Percentiles rank a stretch among this genome's conserved stretches.
phyloP scores from a whole-genome alignment of 2,888 invertebrate species.

The Corbicula japonica region DNA sequence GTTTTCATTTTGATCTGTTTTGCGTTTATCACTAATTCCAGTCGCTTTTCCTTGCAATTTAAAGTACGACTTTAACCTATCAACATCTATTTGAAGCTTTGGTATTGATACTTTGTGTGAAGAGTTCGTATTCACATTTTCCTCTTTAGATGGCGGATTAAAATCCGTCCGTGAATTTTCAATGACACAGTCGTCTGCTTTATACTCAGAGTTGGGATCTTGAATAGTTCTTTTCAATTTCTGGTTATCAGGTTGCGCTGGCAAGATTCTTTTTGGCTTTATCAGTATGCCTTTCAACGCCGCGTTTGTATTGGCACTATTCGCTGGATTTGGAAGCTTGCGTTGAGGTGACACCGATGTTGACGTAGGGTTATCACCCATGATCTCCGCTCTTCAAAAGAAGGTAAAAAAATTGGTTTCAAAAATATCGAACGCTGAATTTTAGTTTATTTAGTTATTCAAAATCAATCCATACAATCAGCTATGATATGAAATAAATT shows the following conservation, averaged over 20 bases:
- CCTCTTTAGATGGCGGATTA: constrained; percentile 16
- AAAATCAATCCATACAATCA: too few relatives aligned
- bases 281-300: constrained; percentile 64
- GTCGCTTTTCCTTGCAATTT: constrained; percentile 38
- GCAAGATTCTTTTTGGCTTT: constrained; percentile 65
- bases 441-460: too few relatives aligned
- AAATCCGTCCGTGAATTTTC: constrained; percentile 31
- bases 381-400: constrained; percentile 28
- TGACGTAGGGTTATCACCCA: constrained; percentile 44
- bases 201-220: constrained; percentile 26
- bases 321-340: constrained; percentile 59
- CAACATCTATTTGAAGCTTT: constrained; percentile 57
- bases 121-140: constrained; percentile 20
- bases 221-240: constrained; percentile 44
- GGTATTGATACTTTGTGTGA: constrained; percentile 29
- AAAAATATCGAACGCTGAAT: constrained; percentile 10
- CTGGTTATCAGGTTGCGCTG: constrained; percentile 56
- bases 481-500: too few relatives aligned
- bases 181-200: constrained; percentile 27
- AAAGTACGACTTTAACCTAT: constrained; percentile 57
- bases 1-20: constrained; percentile 46
- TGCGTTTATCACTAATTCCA: constrained; percentile 20
- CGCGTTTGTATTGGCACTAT: constrained; percentile 56
- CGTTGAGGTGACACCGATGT: constrained; percentile 39
- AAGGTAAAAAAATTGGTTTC: neutral